Evolutionary conservation across 2,888 invertebrate genomes (phyloP), one percentile per base, ranked within the genome.

Genomic region (Tholera decimalis): DNA sequence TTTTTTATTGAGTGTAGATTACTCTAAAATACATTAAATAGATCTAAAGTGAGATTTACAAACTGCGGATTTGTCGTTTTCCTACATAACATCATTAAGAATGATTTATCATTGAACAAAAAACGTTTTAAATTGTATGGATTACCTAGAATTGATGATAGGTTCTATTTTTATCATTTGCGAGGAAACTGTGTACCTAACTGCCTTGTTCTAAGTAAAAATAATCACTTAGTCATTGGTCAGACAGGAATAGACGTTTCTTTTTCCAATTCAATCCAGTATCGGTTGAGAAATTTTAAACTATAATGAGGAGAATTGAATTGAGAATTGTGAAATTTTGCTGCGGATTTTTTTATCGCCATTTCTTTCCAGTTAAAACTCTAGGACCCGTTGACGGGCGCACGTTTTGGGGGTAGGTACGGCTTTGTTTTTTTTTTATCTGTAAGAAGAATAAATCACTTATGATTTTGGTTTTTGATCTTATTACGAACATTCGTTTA

Each of bases 61-160:
- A 51, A 33, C 13, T 41, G 66, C 9, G 30, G 28, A 24, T 22
- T 26, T 65, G 43, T 64, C 24, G 30, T 44, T 55, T 44, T 22
- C 6, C n/a, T 37, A 50, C 43, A 43, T 53, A 66, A 63, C 66
- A 67, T 33, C 41, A 64, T 43, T 64, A 28, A 22, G 53, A 47
- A 67, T 57, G 57, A 68, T 56, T 65, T 46, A 39, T 55, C n/a
- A 65, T 39, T 33, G 18, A 11, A 47, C 28, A 47, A 33, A 69
- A 30, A 39, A 57, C 41, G 15, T 49, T 69, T 69, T 49, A 66
- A 43, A 63, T 54, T 53, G 67, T 33, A 8, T 13, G 26, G 63
- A 30, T 66, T 63, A 63, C 13, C 2, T 33, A 24, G 7, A 50
- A 62, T 65, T 65, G 30, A 62, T 66, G 66, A 11, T 51, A 9